Evolutionary conservation across 1,140 invertebrate species (phyloP), one percentile per base, ranked within the genome.

Genomic region (Drosophila hydei): DNA sequence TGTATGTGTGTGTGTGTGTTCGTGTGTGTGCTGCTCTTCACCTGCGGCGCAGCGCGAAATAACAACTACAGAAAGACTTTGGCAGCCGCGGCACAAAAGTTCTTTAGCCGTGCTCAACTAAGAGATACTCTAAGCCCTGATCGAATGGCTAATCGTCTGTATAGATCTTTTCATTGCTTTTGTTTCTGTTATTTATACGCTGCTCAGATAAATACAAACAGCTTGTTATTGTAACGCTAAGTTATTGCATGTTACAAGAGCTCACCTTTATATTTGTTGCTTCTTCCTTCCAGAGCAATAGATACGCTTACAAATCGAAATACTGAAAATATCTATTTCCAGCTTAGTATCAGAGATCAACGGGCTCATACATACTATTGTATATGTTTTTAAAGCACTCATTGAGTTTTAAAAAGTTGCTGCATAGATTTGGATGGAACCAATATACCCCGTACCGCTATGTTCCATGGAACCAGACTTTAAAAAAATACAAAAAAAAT

Each of bases 11-110:
- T 18, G 64, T 61, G 71, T n/a, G n/a, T n/a, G n/a, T n/a, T n/a
- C n/a, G n/a, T 18, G 64, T 61, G 71, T 72, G 45, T 72, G 68
- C 48, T 74, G 75, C 47, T 69, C 65, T 77, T 87, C 81, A 78
- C 81, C 83, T 87, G 81, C 81, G 83, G 81, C 81, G 75, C 61
- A 67, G 73, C 70, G 65, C 60, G 67, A 71, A 80, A 75, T 68
- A 79, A 64, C 42, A 63, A 52, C 56, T 58, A 75, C 54, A 69
- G 59, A 36, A 64, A 65, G 65, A 61, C 48, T 54, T 58, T 67
- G 69, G 62, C 77, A 81, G 75, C 47, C 75, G 78, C 56, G 42
- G 48, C 62, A 40, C 7, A 52, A 84, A 70, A 14, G 4, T 40
- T 4, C n/a, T 40, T 5, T 8, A 14, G n/a, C 3, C 0, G 4